Evolutionary conservation across 2,797 vertebrate species (phyloP).

Genomic region (Miichthys miiuy): DNA sequence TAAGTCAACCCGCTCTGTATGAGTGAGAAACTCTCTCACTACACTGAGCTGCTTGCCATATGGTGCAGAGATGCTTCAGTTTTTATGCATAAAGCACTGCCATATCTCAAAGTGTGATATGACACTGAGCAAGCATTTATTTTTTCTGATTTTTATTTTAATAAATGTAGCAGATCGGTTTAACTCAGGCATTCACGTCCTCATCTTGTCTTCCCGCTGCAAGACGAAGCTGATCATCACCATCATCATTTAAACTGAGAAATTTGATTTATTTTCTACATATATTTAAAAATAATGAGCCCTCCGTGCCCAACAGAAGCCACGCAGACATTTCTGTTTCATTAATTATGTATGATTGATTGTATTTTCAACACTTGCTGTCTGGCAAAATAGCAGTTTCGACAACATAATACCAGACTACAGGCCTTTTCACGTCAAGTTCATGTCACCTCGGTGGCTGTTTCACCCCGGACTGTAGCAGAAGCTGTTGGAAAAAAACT

Average conservation of each 20-base stretch:
- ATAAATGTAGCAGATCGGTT: not conserved
- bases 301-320: not conserved
- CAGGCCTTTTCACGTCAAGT: not conserved
- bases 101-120: not conserved
- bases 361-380: conserved; percentile 8
- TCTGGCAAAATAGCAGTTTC: conserved; percentile 12
- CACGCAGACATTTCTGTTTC: not conserved
- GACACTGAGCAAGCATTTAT: not conserved
- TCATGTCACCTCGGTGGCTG: not conserved
- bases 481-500: conserved; percentile 18
- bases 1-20: not conserved
- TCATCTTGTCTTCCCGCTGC: not conserved
- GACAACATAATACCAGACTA: conserved; percentile 1
- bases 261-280: not conserved
- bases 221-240: not conserved
- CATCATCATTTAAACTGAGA: not conserved
- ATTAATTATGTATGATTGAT: conserved; percentile 7
- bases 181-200: not conserved
- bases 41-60: not conserved
- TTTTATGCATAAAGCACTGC: not conserved
- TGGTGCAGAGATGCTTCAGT: not conserved
- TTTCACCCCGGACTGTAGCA: not conserved
- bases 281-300: not conserved
- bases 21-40: not conserved
- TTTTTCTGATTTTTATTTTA: not conserved